Evolutionary conservation across 2,888 invertebrate genomes (phyloP), one percentile per base, ranked within the genome.

Genomic region (Actias luna): DNA sequence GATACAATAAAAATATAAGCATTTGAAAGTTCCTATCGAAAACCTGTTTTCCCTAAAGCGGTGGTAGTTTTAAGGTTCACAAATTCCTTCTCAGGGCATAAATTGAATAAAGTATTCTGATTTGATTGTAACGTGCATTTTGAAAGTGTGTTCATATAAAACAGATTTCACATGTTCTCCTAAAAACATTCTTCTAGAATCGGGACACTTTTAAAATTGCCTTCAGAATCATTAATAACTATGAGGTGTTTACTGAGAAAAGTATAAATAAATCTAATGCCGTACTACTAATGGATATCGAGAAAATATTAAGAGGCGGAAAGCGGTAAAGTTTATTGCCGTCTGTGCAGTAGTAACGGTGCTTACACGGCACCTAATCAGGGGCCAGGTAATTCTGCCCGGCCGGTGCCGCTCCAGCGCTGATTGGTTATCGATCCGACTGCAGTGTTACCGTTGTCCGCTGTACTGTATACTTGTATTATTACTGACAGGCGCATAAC

Each of bases 391-490:
- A 87, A 87, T 86, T 82, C 81, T 75, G 76, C 77, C 74, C 76
- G 73, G 50, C 65, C 60, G 58, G 58, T 57, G 50, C 69, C 66
- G 72, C 65, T 65, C 65, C 66, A 65, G 55, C 65, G 72, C 83
- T 89, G 92, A 91, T 91, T 91, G 89, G 87, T 78, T 92, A 92
- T 92, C 89, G 92, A 92, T 79, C 87, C 76, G 67, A 63, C 60
- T 75, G 77, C 80, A 78, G 77, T 79, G 76, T 78, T 77, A 77
- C 75, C 75, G 55, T 55, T 50, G 25, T 50, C 25, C 46, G 25
- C 46, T 50, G 25, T 22, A 50, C 22, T 50, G 22, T 50, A n/a
- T n/a, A 12, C 12, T 50, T 12, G 25, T 50, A 50, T 25, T 50
- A 50, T 50, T 25, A 50, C 25, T 25, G 22, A 25, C 46, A 50